A percentile compares a stretch with the other conserved stretches of the same genome.
These are phyloP conservation scores for Salvator merianae DNA, from an alignment of 2,113 vertebrate genomes.

Conservation along the genomic window DNA sequence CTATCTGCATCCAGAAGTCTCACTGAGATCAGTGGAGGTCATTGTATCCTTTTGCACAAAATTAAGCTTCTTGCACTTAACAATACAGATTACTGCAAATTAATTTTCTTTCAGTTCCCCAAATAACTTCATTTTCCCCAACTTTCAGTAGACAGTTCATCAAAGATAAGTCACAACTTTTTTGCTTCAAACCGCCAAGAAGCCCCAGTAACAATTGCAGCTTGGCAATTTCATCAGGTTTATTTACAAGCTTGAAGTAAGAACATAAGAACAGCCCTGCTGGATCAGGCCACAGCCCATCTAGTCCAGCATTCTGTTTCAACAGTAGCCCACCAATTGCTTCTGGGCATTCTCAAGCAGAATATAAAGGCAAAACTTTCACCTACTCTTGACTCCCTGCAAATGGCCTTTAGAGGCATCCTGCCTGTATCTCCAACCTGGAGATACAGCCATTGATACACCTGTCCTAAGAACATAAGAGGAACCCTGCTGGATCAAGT, in stretches of 20 bases:
- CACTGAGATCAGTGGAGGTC: neutral
- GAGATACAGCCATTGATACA: too few relatives aligned
- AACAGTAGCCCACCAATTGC: too few relatives aligned
- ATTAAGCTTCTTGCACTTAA: neutral
- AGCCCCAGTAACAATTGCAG: neutral
- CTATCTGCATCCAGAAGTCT: neutral
- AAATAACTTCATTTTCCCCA: neutral
- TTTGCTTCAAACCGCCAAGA: neutral
- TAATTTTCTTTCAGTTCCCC: neutral
- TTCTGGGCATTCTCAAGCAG: too few relatives aligned
- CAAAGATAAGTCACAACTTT: too few relatives aligned
- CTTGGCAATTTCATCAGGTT: neutral
- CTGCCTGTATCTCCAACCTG: too few relatives aligned
- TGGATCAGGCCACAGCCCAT: neutral
- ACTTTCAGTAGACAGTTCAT: neutral
- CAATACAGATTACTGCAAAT: neutral
- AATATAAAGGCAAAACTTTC: too few relatives aligned
- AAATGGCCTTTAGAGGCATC: too few relatives aligned
- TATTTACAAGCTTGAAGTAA: neutral
- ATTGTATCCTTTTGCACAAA: neutral
- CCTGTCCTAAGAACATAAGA: too few relatives aligned
- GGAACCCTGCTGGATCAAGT: neutral
- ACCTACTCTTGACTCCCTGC: too few relatives aligned
- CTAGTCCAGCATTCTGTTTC: too few relatives aligned
- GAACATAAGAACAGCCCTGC: neutral